Evolutionary conservation across 2,797 vertebrate genomes (phyloP).

Genomic region (Emydoidea blandingii): DNA sequence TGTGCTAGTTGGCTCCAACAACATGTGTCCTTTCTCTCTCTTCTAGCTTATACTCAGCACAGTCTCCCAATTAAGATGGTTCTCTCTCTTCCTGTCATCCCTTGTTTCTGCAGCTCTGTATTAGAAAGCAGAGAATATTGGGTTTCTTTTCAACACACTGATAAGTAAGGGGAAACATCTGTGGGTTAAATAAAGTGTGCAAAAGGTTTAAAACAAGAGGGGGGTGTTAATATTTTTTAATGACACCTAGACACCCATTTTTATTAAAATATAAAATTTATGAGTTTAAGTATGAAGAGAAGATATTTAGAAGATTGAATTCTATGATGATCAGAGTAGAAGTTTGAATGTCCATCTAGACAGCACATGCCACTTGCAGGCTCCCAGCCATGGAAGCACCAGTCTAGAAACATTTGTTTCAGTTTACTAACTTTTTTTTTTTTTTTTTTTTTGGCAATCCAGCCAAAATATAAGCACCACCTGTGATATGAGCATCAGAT

Average conservation of each 20-base stretch:
- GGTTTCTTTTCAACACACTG: slow-evolving; percentile 61
- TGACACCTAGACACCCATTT: slow-evolving; percentile 72
- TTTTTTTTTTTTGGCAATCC: neutral
- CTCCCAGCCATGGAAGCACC: slow-evolving; percentile 24
- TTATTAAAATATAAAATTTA: slow-evolving; percentile 83
- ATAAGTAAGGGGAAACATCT: slow-evolving; percentile 78
- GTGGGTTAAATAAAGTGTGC: slow-evolving; percentile 70
- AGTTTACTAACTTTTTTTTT: slow-evolving; percentile 51
- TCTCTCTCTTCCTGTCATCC: slow-evolving; percentile 37
- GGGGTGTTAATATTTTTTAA: slow-evolving; percentile 65
- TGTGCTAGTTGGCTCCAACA: neutral
- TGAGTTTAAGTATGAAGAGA: slow-evolving; percentile 65
- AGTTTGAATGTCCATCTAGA: slow-evolving; percentile 61
- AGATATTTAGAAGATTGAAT: slow-evolving; percentile 57
- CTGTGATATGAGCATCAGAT: slow-evolving; percentile 73
- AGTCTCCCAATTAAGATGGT: neutral
- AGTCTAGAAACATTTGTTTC: slow-evolving; percentile 68
- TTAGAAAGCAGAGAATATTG: slow-evolving; percentile 60
- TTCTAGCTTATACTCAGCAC: neutral
- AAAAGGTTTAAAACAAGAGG: slow-evolving; percentile 60
- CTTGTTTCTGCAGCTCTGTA: slow-evolving; percentile 60
- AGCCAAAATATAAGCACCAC: slow-evolving; percentile 70
- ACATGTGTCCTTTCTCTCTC: neutral
- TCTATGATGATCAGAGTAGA: slow-evolving; percentile 52
- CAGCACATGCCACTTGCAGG: neutral